Evolutionary conservation across 2,113 vertebrate species (phyloP).

Genomic region (Rhabdornis inornatus): DNA sequence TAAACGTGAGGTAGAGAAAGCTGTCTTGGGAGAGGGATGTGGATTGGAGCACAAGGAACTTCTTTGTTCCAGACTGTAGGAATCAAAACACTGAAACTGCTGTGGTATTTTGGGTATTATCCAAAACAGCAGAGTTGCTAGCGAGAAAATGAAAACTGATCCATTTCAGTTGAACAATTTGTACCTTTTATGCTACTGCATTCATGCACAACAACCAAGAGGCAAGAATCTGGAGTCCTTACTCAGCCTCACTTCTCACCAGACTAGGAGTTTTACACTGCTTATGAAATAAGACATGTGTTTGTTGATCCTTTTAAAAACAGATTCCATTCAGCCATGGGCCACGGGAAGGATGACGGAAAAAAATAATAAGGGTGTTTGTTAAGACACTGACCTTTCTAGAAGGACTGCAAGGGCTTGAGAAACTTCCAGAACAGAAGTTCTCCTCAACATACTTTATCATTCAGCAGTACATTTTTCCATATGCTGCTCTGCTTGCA

Average conservation of each 20-base stretch:
- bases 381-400: slow-evolving; percentile 1
- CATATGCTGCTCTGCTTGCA: background rate
- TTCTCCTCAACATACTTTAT: background rate
- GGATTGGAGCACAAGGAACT: background rate
- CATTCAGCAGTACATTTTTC: background rate
- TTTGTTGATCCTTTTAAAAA: background rate
- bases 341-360: background rate
- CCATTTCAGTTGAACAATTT: slow-evolving; percentile 37
- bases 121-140: background rate
- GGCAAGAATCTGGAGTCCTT: background rate
- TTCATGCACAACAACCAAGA: slow-evolving; percentile 8
- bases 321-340: background rate
- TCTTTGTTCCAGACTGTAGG: slow-evolving; percentile 6
- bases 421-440: background rate
- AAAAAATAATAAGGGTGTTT: background rate
- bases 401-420: background rate
- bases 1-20: background rate
- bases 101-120: slow-evolving; percentile 55
- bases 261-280: background rate
- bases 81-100: slow-evolving; percentile 51
- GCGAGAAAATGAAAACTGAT: slow-evolving; percentile 54
- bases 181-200: slow-evolving; percentile 43
- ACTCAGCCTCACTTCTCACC: background rate
- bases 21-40: background rate
- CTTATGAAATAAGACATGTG: background rate